Base-by-base conservation (phyloP, 2,113 vertebrate genomes). In the Ptychochromis oligacanthus region DNA sequence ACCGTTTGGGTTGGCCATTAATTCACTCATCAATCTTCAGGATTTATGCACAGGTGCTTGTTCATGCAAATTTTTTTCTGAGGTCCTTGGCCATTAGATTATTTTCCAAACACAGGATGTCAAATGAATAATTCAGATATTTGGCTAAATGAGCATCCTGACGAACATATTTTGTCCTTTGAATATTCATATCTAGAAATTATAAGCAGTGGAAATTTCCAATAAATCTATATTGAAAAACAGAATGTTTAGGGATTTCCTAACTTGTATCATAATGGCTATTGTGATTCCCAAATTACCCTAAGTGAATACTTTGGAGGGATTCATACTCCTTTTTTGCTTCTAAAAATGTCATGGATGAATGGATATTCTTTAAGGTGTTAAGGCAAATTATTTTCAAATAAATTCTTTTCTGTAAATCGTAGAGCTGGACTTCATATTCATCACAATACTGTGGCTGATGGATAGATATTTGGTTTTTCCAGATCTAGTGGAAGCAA, bases 401-500 rank as follows among this genome's bases (percentile, higher is more conserved):
- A n/a, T 64, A 52, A 49, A 31, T 13, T 31, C 26, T 17, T 20
- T 13, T 28, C n/a, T 72, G 24, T 8, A 20, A 22, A 15, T 40
- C 31, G 1, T 60, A 40, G 6, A 40, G 13, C n/a, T 46, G 49
- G 13, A 52, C 26, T 49, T 11, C 70, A 64, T 9, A 38, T 61
- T 8, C 55, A 58, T 43, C 20, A 13, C 17, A 61, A 49, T 24
- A 13, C 22, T 49, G 58, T 77, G 67, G 3, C 49, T 78, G 11
- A 80, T 54, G 8, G 5, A 67, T 10, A 18, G 55, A 22, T 64
- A 9, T 46, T 28, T 77, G 18, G 75, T 54, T 9, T 91, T 85
- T 91, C 7, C 84, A 99, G 98, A 99, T 94, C 95, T 99, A 72
- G 97, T 99, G 91, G 98, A 99, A 95, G 96, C 96, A 70, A 99